Evolutionary conservation across 2,888 invertebrate species (phyloP), one percentile per base, ranked within the genome.

Genomic region (Tinea semifulvella): DNA sequence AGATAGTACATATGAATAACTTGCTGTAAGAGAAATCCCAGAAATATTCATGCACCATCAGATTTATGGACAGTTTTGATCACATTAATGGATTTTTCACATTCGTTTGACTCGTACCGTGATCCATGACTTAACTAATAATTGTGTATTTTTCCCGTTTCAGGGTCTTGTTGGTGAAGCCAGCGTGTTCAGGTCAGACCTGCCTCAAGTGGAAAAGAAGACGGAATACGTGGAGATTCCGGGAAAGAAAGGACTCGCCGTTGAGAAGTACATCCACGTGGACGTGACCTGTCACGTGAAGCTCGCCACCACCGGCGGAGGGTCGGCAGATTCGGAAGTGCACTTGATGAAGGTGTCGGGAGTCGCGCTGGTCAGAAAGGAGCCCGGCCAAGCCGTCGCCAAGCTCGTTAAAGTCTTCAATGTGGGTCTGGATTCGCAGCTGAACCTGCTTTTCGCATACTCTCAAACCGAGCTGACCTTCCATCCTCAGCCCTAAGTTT

Each of bases 261-360:
- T 88, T 1, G 77, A 85, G 53, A 89, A 89, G 62, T 81, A 86
- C 56, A 81, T 89, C 27, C 85, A 88, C 55, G 84, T 89, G 4
- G 88, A 88, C 53, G 87, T 88, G 31, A 86, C 85, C 10, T 89
- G 89, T 55, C 85, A 88, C 57, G 83, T 88, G 36, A 84, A 83
- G 53, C 60, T 88, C 47, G 81, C 83, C 1, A 83, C 83, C 1
- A 85, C 84, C 4, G 85, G 84, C 2, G 85, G 85, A 4, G 80
- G 83, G 5, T 79, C 83, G 1, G 83, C 76, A 1, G 77, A 85
- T 57, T 79, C 76, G 0, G 80, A 86, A 53, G 84, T 85, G 20
- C 85, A 87, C 53, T 68, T 86, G 1, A 87, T 88, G 86, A 79
- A 87, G 54, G 87, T 89, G 3, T 87, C 87, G 8, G 89, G 88